Base-by-base conservation (phyloP, 2,113 vertebrate species). In the Genyomyrus donnyi region DNA sequence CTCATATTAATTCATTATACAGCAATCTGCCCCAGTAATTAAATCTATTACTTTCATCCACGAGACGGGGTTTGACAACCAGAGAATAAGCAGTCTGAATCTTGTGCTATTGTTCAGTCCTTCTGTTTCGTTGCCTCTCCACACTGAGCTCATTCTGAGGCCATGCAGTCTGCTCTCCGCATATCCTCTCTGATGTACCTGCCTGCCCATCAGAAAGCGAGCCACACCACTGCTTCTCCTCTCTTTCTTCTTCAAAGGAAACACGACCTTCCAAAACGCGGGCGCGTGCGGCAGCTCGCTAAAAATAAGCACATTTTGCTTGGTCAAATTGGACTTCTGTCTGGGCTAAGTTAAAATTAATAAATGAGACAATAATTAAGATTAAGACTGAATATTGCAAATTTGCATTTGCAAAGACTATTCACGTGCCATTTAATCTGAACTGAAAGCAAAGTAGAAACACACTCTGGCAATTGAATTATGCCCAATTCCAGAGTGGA, bases 171-270 rank as follows among this genome's bases (percentile, higher is more conserved):
- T 93, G 93, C 91, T 90, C 91, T 93, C 93, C 89, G 94, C 95
- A 91, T 93, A 92, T 92, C 93, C 92, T 93, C 91, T 95, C 91
- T 95, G 93, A 95, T 92, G 94, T 94, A 93, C 92, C 92, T 92
- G 92, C 94, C 94, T 93, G 91, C 92, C 93, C 83, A 91, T 90
- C 58, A 90, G 92, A 89, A 9, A 83, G 93, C 89, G 91, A 95
- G 92, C 87, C 31, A 11, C 45, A 92, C 91, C 91, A 92, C 89
- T 83, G 89, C 80, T 87, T 91, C 91, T 90, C 90, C 92, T 93
- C n/a, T 66, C 42, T 24, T 94, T 94, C 92, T 92, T 94, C 94
- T 95, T 95, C 93, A 95, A 93, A 95, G 90, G 50, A 88, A 89
- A 24, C 39, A 88, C 21, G 31, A 74, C 90, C 48, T 91, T 91